Evolutionary conservation across 2,113 vertebrate genomes (phyloP).

Genomic region (Hymenochirus boettgeri): DNA sequence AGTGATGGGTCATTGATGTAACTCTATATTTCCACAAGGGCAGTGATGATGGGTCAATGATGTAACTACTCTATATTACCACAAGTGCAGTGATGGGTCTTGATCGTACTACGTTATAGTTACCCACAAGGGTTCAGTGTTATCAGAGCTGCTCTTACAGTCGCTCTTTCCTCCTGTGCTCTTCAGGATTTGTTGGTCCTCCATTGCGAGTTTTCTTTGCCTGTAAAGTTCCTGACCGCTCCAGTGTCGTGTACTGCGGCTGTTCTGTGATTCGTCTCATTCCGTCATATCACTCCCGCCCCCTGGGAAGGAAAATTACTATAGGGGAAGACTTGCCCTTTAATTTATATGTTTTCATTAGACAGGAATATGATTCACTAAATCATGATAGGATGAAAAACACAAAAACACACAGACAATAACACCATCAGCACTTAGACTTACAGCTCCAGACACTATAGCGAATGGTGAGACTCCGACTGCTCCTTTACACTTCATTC

Average conservation of each 20-base stretch:
- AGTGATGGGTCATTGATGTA: too few relatives aligned
- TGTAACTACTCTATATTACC: too few relatives aligned
- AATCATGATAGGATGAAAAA: too few relatives aligned
- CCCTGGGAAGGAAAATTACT: conserved; percentile 60
- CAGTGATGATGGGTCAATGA: too few relatives aligned
- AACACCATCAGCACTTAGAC: conserved; percentile 48
- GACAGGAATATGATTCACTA: too few relatives aligned
- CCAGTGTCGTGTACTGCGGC: conserved; percentile 69
- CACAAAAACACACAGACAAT: too few relatives aligned
- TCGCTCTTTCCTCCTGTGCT: conserved; percentile 90
- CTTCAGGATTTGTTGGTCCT: conserved; percentile 94
- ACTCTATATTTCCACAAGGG: too few relatives aligned
- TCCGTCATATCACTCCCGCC: conserved; percentile 90
- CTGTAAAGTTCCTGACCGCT: conserved; percentile 88
- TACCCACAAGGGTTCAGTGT: background rate
- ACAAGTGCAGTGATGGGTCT: too few relatives aligned
- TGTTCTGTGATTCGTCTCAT: conserved; percentile 74
- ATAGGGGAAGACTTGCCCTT: too few relatives aligned
- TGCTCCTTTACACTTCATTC: conserved; percentile 86
- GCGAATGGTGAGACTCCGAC: conserved; percentile 88
- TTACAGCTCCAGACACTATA: conserved; percentile 90
- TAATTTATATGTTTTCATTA: too few relatives aligned
- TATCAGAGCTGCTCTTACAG: conserved; percentile 66
- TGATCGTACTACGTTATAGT: too few relatives aligned
- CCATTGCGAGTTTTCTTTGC: conserved; percentile 86